Base-by-base conservation (phyloP, 2,888 invertebrate genomes). In the Stictocephala bisonia region DNA sequence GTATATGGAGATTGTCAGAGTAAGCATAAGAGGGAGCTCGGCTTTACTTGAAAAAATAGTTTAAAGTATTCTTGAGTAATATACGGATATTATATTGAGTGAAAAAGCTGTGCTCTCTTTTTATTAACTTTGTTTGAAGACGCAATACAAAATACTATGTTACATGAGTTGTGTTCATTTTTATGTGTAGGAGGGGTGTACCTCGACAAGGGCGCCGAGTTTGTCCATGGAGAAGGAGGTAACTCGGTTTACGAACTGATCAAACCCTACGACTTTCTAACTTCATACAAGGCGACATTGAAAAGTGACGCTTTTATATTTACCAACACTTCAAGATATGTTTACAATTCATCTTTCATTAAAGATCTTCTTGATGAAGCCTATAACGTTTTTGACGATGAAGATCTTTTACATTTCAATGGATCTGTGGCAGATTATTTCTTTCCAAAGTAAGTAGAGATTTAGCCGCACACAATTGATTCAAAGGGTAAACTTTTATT, bases 161-260 rank as follows among this genome's bases (percentile, higher is more conserved):
- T n/a, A n/a, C n/a, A n/a, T n/a, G n/a, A n/a, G n/a, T n/a, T n/a
- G n/a, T n/a, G n/a, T n/a, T n/a, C n/a, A n/a, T n/a, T n/a, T n/a
- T 53, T 22, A 6, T 53, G 26, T 58, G 13, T 35, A 72, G 69
- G 40, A 3, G 87, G 86, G 0, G 87, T 86, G 75, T 83, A 87
- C 2, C 84, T 93, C 4, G 93, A 93, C 81, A 80, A 92, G 64
- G 93, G 93, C 0, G 93, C 92, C 51, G 92, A 93, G 78, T 93
- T 92, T 93, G 90, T 91, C 72, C 91, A 93, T 77, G 92, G 93
- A 0, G 90, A 91, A 81, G 84, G 87, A 81, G 86, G 85, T 60
- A 89, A 91, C 82, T 79, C 86, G 26, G 87, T 90, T 0, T 90
- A 85, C 78, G 84, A 88, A 40, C 80, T 88, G 58, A 77, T 35